Conservation (phyloP, 2,888 invertebrate species). For the Drosophila neutralis region DNA sequence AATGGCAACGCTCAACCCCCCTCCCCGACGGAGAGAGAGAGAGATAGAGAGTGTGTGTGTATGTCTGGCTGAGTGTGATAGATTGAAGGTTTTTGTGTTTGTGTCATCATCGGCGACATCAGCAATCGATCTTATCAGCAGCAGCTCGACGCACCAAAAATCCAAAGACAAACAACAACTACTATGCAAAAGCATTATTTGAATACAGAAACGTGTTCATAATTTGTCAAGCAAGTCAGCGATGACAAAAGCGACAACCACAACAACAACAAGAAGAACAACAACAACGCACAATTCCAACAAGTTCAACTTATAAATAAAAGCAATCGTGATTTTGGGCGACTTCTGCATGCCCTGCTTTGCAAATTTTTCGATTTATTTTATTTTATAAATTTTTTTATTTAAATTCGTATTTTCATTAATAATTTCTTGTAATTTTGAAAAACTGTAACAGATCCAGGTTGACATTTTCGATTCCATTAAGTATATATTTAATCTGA, state of each 20-base stretch:
- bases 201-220: constrained; percentile 63
- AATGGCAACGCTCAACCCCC: constrained; percentile 14
- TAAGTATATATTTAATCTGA: background rate
- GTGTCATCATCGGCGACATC: constrained; percentile 31
- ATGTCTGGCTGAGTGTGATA: background rate
- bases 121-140: constrained; percentile 57
- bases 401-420: background rate
- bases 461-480: background rate
- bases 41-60: background rate
- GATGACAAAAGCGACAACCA: constrained; percentile 3
- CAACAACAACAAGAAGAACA: background rate
- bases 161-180: constrained; percentile 21
- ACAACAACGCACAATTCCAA: constrained; percentile 4
- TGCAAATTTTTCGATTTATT: background rate
- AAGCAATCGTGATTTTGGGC: background rate
- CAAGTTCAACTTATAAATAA: constrained; percentile 20
- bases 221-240: constrained; percentile 60
- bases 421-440: background rate
- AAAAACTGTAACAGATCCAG: background rate
- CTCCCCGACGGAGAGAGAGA: background rate
- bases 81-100: constrained; percentile 32
- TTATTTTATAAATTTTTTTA: background rate
- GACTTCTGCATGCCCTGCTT: constrained; percentile 17
- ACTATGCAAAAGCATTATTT: constrained; percentile 40
- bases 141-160: constrained; percentile 53